Evolutionary conservation across 2,888 invertebrate species (phyloP), one percentile per base, ranked within the genome.

Genomic region (Aquatica leii): DNA sequence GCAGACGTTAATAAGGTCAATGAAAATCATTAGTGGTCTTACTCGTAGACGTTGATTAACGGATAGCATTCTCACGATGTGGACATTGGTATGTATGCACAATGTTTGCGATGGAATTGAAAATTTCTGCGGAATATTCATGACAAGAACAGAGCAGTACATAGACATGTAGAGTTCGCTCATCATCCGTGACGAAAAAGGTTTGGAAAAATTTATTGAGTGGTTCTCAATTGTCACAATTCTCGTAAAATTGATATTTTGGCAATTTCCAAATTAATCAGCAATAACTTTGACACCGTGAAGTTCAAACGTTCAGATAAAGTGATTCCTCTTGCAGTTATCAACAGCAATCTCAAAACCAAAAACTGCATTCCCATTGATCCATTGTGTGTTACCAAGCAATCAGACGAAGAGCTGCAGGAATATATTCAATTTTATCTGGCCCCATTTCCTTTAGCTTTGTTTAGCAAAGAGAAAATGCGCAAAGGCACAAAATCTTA

Each of bases 81-180:
- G 52, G 37, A 52, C 18, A 1, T 4, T 52, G 18, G 18, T 18
- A 37, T 52, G 6, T 18, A 8, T 53, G 18, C 15, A 53, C 8
- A 40, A 53, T 14, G 53, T 18, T 15, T 53, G 40, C 53, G 53
- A 53, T 4, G 6, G 9, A 40, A n/a, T 51, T 34, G 21, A 37
- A 15, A 1, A 53, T 18, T 12, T 24, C 9, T 53, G 31, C 14
- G 20, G n/a, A 17, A 35, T 53, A n/a, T 15, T 20, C n/a, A 18
- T 35, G n/a, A 3, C 1, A n/a, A 50, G 12, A 20, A 20, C 37
- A 14, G 53, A 53, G 17, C 53, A 53, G 9, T 17, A 51, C 11
- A 31, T 34, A 1, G 18, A 51, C 2, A 0, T 15, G 14, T 35
- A 35, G 14, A 31, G 35, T 15, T 35, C 15, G 18, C 51, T 15